Percentiles rank a stretch among this genome's conserved stretches.
Conservation (phyloP, 2,797 vertebrate species). For the Dipus sagitta region DNA sequence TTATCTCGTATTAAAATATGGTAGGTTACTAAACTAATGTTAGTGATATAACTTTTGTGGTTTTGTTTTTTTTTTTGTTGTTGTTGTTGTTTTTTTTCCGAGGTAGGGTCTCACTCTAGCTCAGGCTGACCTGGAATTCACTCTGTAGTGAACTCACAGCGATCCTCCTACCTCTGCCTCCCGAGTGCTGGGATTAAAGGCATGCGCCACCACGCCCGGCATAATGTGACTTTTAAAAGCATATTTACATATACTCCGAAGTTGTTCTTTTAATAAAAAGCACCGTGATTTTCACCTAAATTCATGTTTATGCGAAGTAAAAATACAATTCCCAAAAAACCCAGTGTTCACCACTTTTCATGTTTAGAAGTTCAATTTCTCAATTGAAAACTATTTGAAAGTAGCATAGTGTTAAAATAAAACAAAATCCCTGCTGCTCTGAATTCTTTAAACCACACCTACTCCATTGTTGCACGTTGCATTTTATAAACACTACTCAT, state of each 20-base stretch:
- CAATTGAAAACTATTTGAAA: constrained; percentile 80
- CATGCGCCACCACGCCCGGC: too few relatives aligned
- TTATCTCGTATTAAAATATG: constrained; percentile 71
- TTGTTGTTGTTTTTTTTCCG: too few relatives aligned
- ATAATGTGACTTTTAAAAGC: constrained; percentile 85
- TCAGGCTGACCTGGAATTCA: too few relatives aligned
- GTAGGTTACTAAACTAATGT: constrained; percentile 85
- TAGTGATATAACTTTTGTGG: constrained; percentile 88
- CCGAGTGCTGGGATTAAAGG: too few relatives aligned
- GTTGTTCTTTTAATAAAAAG: constrained; percentile 87
- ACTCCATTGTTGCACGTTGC: constrained; percentile 89
- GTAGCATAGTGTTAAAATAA: constrained; percentile 69
- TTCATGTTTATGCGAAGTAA: constrained; percentile 84
- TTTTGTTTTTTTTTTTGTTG: too few relatives aligned
- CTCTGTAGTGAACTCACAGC: too few relatives aligned
- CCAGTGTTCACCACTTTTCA: constrained; percentile 76
- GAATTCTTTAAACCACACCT: constrained; percentile 74
- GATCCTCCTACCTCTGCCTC: too few relatives aligned
- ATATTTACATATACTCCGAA: constrained; percentile 87
- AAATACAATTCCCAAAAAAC: constrained; percentile 84
- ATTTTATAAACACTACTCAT: constrained; percentile 82
- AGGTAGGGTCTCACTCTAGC: too few relatives aligned
- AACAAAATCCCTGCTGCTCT: constrained; percentile 61
- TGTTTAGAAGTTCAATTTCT: constrained; percentile 75
- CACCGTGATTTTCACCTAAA: constrained; percentile 88